Evolutionary conservation across 2,797 vertebrate genomes (phyloP), one percentile per base, ranked within the genome.

Genomic region (Mormyrops attenuatus): DNA sequence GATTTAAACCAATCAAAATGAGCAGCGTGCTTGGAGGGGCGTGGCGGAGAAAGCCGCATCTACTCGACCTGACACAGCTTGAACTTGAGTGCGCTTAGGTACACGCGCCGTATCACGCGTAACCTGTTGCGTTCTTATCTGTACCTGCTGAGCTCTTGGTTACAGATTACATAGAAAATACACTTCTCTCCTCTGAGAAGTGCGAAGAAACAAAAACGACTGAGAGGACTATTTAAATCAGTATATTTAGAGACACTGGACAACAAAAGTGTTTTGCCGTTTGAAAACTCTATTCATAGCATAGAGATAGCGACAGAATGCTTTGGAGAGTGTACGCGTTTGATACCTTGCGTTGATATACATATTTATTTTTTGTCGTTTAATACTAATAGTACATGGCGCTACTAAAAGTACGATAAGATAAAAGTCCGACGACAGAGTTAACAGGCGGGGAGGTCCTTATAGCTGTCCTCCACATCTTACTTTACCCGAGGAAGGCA

Each of bases 1-100:
- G 20, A 88, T 84, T 88, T 88, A 26, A 89, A 89, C 91, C 90
- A 92, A 91, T 91, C 47, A 77, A 63, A 91, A 89, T 55, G 66
- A n/a, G 55, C 38, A n/a, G 88, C 55, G 57, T 34, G 69, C 88
- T 89, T 20, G 88, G 30, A 89, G 85, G 84, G 80, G 88, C 53
- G 60, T 66, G 89, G n/a, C 20, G 3, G 60, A 77, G 26, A 30
- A 11, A 44, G 41, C 50, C 87, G 17, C 41, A 50, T 63, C 73
- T 85, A 69, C 55, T 60, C 22, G 13, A 49, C 26, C 73, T 77
- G 69, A 20, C 77, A 82, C 77, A 22, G 77, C 30, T 22, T 38
- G 47, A 34, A 52, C 49, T 55, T 34, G 49, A 86, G 50, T 53
- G 49, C 26, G 49, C 52, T 34, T 34, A 20, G 11, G 52, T 50